These are phyloP conservation scores for Linnaemya tessellans DNA, from an alignment of 2,888 invertebrate species.

Conservation along the genomic window DNA sequence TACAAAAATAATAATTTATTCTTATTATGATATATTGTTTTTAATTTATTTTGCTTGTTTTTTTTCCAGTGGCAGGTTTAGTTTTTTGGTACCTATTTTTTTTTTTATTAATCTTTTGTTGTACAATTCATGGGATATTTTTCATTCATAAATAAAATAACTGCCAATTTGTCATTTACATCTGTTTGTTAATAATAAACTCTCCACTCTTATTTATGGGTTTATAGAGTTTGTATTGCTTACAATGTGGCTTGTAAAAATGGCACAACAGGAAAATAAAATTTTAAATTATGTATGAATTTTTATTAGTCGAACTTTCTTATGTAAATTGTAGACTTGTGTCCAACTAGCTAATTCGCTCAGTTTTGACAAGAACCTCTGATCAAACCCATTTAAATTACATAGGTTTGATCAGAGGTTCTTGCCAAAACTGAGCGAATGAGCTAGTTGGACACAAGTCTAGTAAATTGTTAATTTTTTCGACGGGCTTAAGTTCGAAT, in stretches of 20 bases:
- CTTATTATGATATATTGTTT: background rate
- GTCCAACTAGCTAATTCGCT: too few relatives aligned
- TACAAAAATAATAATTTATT: background rate
- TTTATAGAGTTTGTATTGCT: background rate
- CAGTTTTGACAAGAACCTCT: too few relatives aligned
- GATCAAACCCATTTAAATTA: too few relatives aligned
- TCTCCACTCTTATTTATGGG: constrained; percentile 29
- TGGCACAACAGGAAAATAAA: background rate
- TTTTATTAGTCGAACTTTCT: too few relatives aligned
- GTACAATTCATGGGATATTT: constrained; percentile 34
- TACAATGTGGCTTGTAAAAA: background rate
- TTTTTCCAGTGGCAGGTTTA: background rate
- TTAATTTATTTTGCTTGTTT: background rate
- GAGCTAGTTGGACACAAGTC: too few relatives aligned
- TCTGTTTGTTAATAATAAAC: constrained; percentile 43
- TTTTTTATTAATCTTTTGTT: background rate
- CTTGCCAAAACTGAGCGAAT: too few relatives aligned
- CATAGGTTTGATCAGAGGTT: too few relatives aligned
- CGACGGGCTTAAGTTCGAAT: too few relatives aligned
- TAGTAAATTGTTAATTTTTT: too few relatives aligned
- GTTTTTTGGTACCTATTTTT: background rate
- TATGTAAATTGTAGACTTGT: too few relatives aligned
- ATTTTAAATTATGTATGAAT: too few relatives aligned
- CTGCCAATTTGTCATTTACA: constrained; percentile 56
- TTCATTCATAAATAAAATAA: constrained; percentile 48